Evolutionary conservation across 1,140 invertebrate species (phyloP).

Genomic region (Phymorhynchus buccinoides): DNA sequence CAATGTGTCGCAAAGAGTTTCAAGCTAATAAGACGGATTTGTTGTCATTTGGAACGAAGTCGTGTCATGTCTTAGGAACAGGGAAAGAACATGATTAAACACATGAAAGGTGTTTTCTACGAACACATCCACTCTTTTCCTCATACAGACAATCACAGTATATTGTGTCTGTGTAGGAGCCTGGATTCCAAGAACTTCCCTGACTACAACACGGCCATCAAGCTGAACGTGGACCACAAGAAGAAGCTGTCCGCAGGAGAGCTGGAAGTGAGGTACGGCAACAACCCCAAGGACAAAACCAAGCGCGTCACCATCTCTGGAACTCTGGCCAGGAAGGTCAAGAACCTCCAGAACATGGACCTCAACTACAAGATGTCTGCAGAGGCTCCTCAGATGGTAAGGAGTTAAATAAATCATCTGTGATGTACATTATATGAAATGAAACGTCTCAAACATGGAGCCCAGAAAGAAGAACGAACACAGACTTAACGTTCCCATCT

Average conservation of each 20-base stretch:
- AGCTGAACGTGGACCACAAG: conserved; percentile 43
- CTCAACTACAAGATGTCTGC: conserved; percentile 26
- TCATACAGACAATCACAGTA: background rate
- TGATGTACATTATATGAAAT: no score
- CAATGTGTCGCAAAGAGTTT: no score
- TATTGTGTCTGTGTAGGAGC: conserved; percentile 30
- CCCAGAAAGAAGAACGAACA: no score
- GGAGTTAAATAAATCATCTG: background rate
- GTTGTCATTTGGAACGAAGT: no score
- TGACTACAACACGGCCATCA: conserved; percentile 46
- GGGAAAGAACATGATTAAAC: no score
- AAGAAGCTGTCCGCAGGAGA: conserved; percentile 41
- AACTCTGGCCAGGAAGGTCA: conserved; percentile 25
- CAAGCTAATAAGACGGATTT: no score
- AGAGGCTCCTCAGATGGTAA: conserved; percentile 14
- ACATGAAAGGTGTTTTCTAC: no score
- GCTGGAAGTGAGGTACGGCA: conserved; percentile 47
- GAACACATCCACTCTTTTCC: no score
- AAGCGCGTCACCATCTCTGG: background rate
- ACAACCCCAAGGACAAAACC: conserved; percentile 31
- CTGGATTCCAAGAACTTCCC: conserved; percentile 44
- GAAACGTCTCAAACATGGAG: no score
- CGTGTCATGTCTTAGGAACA: no score
- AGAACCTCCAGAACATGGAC: conserved; percentile 31
- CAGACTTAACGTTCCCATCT: no score